phyloP scores from a whole-genome alignment of 64 coral and sea anemone genomes.

The Anthopleura sola region DNA sequence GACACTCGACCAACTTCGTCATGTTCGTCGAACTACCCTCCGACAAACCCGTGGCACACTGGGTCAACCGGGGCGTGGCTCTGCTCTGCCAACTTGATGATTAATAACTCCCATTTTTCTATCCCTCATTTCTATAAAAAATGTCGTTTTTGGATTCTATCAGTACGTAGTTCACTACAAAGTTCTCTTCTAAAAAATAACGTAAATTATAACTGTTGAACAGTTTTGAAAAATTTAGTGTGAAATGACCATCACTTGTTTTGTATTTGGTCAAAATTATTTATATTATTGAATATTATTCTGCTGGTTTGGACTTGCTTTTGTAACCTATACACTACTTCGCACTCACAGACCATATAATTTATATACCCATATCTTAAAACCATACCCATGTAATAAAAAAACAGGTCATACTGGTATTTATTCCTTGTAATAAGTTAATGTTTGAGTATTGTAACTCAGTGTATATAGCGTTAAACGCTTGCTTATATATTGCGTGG shows the following conservation, averaged over 20 bases:
- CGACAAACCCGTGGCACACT: slow-evolving; percentile 80
- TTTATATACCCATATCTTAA: not conserved
- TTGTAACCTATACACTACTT: not conserved
- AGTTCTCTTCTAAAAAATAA: not conserved
- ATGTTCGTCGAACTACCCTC: slow-evolving; percentile 91
- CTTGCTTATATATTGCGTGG: not conserved
- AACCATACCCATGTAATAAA: not conserved
- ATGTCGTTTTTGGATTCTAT: not conserved
- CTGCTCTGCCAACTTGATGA: slow-evolving; percentile 94
- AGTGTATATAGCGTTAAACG: not conserved
- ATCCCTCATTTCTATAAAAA: not conserved
- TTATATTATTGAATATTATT: not conserved
- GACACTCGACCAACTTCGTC: slow-evolving; percentile 98
- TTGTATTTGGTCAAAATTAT: not conserved
- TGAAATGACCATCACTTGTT: not conserved
- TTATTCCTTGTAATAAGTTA: not conserved
- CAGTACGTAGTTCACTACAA: not conserved
- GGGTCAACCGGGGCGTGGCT: slow-evolving; percentile 97
- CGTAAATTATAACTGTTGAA: not conserved
- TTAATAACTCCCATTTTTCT: slow-evolving; percentile 12
- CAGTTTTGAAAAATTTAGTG: not conserved
- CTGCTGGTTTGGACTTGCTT: not conserved
- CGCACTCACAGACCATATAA: not conserved
- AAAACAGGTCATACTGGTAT: not conserved
- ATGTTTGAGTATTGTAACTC: not conserved